These are phyloP conservation scores for Agrypnia vestita DNA, from an alignment of 1,140 invertebrate genomes.

Conservation along the genomic window DNA sequence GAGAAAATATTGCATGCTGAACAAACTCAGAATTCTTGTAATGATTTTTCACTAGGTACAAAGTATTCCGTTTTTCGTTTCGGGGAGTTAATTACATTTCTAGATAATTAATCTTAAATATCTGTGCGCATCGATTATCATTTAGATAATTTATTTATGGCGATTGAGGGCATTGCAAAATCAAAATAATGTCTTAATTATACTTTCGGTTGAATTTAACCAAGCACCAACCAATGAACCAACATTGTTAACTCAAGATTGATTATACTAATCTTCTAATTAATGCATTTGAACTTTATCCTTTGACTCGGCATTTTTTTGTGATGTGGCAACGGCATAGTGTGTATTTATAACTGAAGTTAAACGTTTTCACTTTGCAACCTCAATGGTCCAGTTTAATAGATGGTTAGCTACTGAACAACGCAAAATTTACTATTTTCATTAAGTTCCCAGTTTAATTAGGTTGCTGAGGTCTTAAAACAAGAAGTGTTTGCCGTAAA, in stretches of 20 bases:
- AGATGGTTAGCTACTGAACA: no score
- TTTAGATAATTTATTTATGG: slow-evolving; percentile 22
- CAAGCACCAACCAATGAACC: neutral
- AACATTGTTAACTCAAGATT: slow-evolving; percentile 1
- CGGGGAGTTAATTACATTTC: no score
- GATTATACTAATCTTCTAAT: slow-evolving; percentile 6
- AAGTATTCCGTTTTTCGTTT: no score
- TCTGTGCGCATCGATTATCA: slow-evolving; percentile 8
- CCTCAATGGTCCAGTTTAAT: no score
- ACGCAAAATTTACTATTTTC: no score
- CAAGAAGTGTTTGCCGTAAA: no score
- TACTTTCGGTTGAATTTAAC: slow-evolving; percentile 10
- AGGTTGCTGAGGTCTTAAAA: no score
- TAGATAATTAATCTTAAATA: slow-evolving; percentile 12
- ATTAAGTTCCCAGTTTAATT: no score
- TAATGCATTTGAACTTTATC: slow-evolving; percentile 19
- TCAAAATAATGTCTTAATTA: slow-evolving; percentile 23
- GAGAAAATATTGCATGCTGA: no score
- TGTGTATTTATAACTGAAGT: neutral
- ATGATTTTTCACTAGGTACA: no score
- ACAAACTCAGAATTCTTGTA: no score
- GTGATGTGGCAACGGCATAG: no score
- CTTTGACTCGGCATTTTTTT: neutral
- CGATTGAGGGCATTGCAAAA: slow-evolving; percentile 4
- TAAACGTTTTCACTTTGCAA: neutral